phyloP scores from a whole-genome alignment of 2,113 vertebrate genomes.

The Camelus dromedarius region DNA sequence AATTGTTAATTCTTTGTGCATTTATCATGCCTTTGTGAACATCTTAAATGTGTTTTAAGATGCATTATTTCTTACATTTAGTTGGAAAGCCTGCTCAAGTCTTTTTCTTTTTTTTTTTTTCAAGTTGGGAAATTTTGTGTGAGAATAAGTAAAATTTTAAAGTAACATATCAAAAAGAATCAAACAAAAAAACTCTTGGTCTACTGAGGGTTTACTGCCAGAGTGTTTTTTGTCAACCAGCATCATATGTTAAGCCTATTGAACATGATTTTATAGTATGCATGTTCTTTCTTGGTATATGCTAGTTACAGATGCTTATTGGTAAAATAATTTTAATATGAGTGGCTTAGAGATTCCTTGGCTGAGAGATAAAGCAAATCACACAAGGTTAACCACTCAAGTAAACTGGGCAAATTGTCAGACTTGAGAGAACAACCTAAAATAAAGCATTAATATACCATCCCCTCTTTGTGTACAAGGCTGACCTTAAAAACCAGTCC shows the following conservation, averaged over 20 bases:
- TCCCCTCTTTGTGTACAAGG: not conserved
- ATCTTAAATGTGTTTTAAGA: conserved; percentile 34
- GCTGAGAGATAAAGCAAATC: not conserved
- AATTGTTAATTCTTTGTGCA: conserved; percentile 60
- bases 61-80: not conserved
- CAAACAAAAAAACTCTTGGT: not conserved
- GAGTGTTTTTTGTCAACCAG: not conserved
- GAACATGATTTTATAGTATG: not conserved
- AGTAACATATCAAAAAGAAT: conserved; percentile 32
- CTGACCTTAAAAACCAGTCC: not conserved
- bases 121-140: not conserved
- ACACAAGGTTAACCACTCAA: not conserved
- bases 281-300: not conserved
- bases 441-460: not conserved
- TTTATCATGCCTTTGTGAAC: not conserved
- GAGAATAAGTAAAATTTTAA: conserved; percentile 1
- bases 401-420: not conserved
- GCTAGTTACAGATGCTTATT: not conserved
- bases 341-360: not conserved
- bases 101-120: not conserved
- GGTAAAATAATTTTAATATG: not conserved
- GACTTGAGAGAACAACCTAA: not conserved
- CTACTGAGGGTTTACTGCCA: not conserved
- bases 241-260: not conserved
- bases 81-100: not conserved